Evolutionary conservation across 35 echinoderm and acorn worm species (phyloP).

Genomic region (Heliocidaris erythrogramma): DNA sequence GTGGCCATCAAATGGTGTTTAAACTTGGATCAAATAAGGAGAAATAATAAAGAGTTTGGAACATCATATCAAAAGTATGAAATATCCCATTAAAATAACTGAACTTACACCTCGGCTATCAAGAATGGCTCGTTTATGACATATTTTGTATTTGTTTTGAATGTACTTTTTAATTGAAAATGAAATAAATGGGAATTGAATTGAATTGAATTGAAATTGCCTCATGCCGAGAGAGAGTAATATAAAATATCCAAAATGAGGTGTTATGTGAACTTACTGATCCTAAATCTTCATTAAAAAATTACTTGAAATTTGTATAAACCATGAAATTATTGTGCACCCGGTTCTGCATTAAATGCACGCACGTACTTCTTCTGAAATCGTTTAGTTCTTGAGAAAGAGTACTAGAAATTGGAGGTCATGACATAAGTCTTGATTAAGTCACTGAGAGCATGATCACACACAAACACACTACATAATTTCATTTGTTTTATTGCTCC

Average conservation of each 20-base stretch:
- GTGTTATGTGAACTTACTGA: background rate
- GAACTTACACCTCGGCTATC: background rate
- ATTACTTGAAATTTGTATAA: background rate
- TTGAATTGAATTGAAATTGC: no score
- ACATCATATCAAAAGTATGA: background rate
- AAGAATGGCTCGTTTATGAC: no score
- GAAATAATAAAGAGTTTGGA: background rate
- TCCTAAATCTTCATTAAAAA: background rate
- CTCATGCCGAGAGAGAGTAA: background rate
- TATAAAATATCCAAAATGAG: background rate
- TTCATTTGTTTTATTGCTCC: background rate
- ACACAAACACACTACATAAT: background rate
- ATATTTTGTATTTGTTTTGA: no score
- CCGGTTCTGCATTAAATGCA: constrained; percentile 9
- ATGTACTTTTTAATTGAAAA: no score
- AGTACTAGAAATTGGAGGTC: background rate
- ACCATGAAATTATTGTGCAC: background rate
- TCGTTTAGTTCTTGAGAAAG: background rate
- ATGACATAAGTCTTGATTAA: background rate
- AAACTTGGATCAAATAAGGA: background rate
- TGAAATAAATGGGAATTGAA: no score
- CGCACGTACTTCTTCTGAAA: background rate
- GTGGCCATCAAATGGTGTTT: background rate
- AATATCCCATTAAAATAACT: background rate
- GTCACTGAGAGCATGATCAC: background rate